Conservation (phyloP, 2,113 vertebrate species). For the Ophiodon elongatus region DNA sequence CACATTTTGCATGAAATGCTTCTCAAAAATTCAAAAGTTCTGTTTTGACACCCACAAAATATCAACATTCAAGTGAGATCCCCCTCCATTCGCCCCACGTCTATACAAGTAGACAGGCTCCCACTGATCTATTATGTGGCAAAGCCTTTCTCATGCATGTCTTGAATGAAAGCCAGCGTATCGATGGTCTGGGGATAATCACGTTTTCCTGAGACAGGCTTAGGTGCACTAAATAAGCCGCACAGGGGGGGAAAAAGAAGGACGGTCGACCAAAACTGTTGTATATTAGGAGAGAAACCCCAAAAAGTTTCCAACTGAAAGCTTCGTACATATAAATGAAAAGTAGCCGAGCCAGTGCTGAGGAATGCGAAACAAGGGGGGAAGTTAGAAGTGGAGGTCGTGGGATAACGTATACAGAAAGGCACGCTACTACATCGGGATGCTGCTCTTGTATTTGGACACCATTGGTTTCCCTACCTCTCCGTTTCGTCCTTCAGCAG, state of each 20-base stretch:
- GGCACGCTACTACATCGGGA: background rate
- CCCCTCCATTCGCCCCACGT: slow-evolving; percentile 58
- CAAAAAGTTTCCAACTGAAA: background rate
- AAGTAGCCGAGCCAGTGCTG: background rate
- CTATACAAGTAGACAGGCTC: slow-evolving; percentile 77
- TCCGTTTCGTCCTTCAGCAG: slow-evolving; percentile 58
- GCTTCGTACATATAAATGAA: background rate
- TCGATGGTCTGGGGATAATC: slow-evolving; percentile 77
- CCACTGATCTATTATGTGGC: slow-evolving; percentile 84
- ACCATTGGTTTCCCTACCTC: slow-evolving; percentile 30
- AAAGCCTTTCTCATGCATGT: slow-evolving; percentile 82
- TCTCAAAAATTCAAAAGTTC: background rate
- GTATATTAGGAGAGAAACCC: slow-evolving; percentile 15
- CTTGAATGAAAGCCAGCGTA: slow-evolving; percentile 76
- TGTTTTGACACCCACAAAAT: slow-evolving; percentile 50
- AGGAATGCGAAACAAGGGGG: background rate
- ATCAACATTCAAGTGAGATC: slow-evolving; percentile 69
- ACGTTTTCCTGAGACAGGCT: slow-evolving; percentile 78
- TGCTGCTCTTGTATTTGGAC: background rate
- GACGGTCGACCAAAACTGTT: slow-evolving; percentile 37
- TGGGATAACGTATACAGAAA: fast-evolving
- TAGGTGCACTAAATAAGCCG: slow-evolving; percentile 73
- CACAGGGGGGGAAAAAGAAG: slow-evolving; percentile 21
- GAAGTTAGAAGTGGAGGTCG: background rate
- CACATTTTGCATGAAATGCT: background rate